phyloP scores from a whole-genome alignment of 2,113 vertebrate species.

The Channa maculata region DNA sequence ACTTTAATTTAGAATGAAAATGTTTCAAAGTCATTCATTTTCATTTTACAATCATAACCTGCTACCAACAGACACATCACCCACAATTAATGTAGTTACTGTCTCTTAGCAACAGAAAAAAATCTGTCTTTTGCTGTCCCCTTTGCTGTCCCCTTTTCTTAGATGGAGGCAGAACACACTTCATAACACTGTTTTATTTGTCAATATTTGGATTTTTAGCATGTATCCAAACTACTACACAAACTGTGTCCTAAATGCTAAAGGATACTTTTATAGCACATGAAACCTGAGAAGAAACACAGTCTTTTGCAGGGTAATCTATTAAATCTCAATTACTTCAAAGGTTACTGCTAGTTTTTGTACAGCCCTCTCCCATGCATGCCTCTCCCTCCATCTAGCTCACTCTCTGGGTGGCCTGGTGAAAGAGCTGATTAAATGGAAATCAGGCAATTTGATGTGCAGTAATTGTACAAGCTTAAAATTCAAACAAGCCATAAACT shows the following conservation, averaged over 20 bases:
- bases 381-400: slow-evolving; percentile 2
- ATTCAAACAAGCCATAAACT: not conserved
- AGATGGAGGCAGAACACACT: not conserved
- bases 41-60: not conserved
- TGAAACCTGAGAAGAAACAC: not conserved
- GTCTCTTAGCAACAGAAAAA: slow-evolving; percentile 70
- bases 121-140: slow-evolving; percentile 43
- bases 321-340: slow-evolving; percentile 63
- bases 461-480: slow-evolving; percentile 1
- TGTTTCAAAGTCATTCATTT: not conserved
- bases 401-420: slow-evolving; percentile 67
- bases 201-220: slow-evolving; percentile 6
- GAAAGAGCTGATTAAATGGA: slow-evolving; percentile 29
- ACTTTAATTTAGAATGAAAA: no score
- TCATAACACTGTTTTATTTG: not conserved
- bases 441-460: slow-evolving; percentile 50
- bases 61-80: slow-evolving; percentile 14
- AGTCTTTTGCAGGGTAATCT: slow-evolving; percentile 47
- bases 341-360: slow-evolving; percentile 40
- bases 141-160: slow-evolving; percentile 22
- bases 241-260: no score
- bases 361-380: slow-evolving; percentile 13
- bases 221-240: no score
- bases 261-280: not conserved
- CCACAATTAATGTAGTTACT: slow-evolving; percentile 5